A percentile compares a stretch with the other conserved stretches of the same genome.
phyloP scores from a whole-genome alignment of 2,797 vertebrate species.

The Dryobates pubescens region DNA sequence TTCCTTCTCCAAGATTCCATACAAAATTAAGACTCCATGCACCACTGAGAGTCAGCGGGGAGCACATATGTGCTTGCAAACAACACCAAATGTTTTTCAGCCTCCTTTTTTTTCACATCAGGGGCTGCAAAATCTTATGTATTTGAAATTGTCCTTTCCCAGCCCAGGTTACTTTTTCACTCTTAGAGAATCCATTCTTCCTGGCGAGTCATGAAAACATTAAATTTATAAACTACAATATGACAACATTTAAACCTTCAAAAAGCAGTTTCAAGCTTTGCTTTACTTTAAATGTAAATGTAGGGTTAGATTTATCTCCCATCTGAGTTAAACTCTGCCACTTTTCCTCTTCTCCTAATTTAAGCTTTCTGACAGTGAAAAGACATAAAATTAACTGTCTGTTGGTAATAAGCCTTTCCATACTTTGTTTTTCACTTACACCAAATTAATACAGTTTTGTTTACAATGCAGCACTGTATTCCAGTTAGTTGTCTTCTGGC shows the following conservation, averaged over 20 bases:
- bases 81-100: neutral
- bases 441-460: conserved; percentile 17
- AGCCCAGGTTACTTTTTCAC: neutral
- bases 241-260: neutral
- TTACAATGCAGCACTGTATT: neutral
- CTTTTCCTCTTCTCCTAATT: neutral
- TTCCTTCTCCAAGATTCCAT: neutral
- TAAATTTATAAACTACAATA: neutral
- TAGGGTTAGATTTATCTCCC: neutral
- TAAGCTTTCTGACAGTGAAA: neutral
- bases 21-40: neutral
- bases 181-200: neutral
- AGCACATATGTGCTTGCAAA: accelerated
- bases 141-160: neutral
- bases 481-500: neutral
- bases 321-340: neutral
- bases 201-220: neutral
- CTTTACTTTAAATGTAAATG: neutral
- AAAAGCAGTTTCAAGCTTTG: conserved; percentile 4
- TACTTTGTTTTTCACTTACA: neutral
- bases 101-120: neutral
- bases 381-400: neutral
- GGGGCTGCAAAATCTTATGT: neutral
- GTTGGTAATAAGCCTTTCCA: neutral
- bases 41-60: neutral